Evolutionary conservation across 2,113 vertebrate species (phyloP), one percentile per base, ranked within the genome.

Genomic region (Hippocampus zosterae): DNA sequence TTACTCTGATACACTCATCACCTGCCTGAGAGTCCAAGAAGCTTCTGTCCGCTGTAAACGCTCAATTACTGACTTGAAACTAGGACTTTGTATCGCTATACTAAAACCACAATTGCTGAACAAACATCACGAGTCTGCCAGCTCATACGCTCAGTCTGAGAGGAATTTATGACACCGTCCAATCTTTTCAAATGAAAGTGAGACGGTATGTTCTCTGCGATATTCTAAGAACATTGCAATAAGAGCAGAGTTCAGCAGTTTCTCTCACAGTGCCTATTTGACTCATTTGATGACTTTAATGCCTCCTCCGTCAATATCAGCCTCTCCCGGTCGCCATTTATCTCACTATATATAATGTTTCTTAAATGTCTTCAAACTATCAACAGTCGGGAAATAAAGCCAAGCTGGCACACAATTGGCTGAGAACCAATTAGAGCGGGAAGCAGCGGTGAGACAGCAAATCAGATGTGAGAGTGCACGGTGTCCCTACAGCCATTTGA

Each of bases 401-500:
- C n/a, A 67, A 27, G 55, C 59, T 50, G 13, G 52, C 72, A 15
- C 69, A 76, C 50, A 75, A 85, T 65, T 78, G 83, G 75, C 75
- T 65, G 63, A 41, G 75, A 74, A 81, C 21, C 70, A 77, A 77
- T 83, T 80, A 71, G 37, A 79, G 9, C 42, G 63, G 7, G 33
- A 73, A 67, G 68, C 81, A 66, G 73, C 66, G 76, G 46, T 70
- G 64, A 81, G 70, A 71, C 73, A 50, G 74, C 64, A n/a, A 80
- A 73, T 74, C 84, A 72, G 68, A 77, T 80, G 68, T 11, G 71
- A 77, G 76, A 70, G 2, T 53, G 56, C 70, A 60, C 61, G 44
- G 72, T 29, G 41, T 67, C 80, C 83, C 85, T 76, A 79, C 83
- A 84, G 87, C 84, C 69, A 71, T 77, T 71, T 63, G 53, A 68